Conservation (phyloP, 1,140 invertebrate species). For the Atta colombica region DNA sequence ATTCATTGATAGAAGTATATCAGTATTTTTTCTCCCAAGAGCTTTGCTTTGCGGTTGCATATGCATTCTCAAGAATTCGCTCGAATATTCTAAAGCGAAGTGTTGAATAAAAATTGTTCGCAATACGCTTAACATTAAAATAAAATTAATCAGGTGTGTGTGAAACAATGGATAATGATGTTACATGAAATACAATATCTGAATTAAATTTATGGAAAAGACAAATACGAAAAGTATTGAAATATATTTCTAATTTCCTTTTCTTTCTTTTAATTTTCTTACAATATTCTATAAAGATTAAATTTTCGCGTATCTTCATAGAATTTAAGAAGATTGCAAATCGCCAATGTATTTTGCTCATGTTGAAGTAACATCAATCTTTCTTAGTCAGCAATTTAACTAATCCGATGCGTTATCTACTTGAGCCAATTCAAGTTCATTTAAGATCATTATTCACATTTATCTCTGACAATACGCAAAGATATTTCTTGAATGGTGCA, state of each 20-base stretch:
- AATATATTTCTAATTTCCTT: neutral
- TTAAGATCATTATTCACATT: slow-evolving; percentile 16
- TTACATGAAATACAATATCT: neutral
- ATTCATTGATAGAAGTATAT: neutral
- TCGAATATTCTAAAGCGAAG: neutral
- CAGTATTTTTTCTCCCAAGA: neutral
- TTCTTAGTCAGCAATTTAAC: neutral
- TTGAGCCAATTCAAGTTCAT: slow-evolving; percentile 35
- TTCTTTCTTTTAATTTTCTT: neutral
- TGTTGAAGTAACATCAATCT: neutral
- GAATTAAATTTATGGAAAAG: neutral
- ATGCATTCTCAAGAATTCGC: neutral
- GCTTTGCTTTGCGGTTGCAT: neutral
- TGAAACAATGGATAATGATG: neutral
- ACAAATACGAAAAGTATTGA: neutral
- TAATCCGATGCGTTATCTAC: slow-evolving; percentile 12
- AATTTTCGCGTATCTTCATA: neutral
- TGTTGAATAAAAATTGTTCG: slow-evolving; percentile 34
- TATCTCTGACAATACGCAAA: neutral
- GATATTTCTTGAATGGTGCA: neutral
- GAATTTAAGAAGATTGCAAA: slow-evolving; percentile 8
- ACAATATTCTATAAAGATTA: neutral
- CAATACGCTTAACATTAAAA: neutral
- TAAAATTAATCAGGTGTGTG: slow-evolving; percentile 7
- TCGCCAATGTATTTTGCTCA: neutral